Percentiles rank a stretch among this genome's conserved stretches.
Evolutionary conservation across 2,113 vertebrate species (phyloP).

Genomic region (Sclerurus mexicanus): DNA sequence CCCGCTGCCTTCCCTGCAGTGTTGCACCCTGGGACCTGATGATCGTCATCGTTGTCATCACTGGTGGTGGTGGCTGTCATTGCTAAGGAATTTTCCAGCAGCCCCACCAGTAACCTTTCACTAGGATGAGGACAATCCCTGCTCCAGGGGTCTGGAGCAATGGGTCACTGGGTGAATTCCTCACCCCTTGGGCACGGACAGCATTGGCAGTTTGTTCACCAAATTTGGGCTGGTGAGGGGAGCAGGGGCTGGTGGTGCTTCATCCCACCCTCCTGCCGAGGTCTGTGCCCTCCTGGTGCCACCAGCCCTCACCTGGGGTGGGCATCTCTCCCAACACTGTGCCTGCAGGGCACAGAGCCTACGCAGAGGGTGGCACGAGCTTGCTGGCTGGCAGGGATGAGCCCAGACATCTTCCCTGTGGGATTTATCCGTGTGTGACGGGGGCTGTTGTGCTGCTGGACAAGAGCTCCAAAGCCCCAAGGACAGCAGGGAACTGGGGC

Average conservation of each 20-base stretch:
- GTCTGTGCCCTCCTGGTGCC: background rate
- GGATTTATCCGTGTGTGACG: accelerated
- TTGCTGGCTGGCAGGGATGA: background rate
- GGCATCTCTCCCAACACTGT: background rate
- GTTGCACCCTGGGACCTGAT: background rate
- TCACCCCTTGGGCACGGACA: background rate
- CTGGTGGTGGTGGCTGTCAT: background rate
- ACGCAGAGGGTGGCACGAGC: background rate
- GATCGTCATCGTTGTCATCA: accelerated
- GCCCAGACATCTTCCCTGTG: too few species aligned
- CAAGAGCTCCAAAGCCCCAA: background rate
- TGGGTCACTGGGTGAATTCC: background rate
- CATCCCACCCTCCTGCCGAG: accelerated
- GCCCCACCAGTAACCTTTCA: background rate
- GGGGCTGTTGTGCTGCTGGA: accelerated
- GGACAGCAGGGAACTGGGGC: background rate
- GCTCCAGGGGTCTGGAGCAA: background rate
- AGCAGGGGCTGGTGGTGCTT: background rate
- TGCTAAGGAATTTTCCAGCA: background rate
- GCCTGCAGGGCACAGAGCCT: background rate
- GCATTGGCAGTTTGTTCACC: background rate
- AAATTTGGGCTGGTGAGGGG: background rate
- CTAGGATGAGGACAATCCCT: background rate
- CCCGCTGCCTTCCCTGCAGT: background rate
- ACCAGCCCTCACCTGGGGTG: background rate